Percentiles rank a stretch among this genome's conserved stretches.
phyloP scores from a whole-genome alignment of 1,140 invertebrate genomes.

The Drosophila prosaltans region DNA sequence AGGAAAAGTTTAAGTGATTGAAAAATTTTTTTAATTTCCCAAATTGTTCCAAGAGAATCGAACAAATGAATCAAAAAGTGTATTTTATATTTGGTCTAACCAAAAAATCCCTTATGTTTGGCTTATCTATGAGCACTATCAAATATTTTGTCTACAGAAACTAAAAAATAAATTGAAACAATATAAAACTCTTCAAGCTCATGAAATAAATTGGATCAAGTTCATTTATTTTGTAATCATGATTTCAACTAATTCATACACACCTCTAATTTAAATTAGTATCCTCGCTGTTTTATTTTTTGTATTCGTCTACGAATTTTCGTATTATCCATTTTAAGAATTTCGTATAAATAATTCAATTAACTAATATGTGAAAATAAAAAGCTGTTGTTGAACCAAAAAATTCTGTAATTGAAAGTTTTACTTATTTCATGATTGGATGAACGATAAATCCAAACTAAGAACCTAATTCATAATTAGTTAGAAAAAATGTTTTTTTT shows the following conservation, averaged over 20 bases:
- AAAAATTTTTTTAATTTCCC: too few relatives aligned
- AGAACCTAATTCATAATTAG: neutral
- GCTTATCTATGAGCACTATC: too few relatives aligned
- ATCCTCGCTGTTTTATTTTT: conserved; percentile 53
- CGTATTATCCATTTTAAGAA: conserved; percentile 22
- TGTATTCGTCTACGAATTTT: conserved; percentile 26
- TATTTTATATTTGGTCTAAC: too few relatives aligned
- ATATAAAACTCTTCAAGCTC: too few relatives aligned
- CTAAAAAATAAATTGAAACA: too few relatives aligned
- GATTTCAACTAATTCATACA: neutral
- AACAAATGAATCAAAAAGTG: too few relatives aligned
- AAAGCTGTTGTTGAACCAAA: conserved; percentile 40
- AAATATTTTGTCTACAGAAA: too few relatives aligned
- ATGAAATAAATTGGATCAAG: neutral
- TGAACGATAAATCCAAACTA: conserved; percentile 1
- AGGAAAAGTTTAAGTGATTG: too few relatives aligned
- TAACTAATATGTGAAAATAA: conserved; percentile 26
- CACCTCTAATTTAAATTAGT: neutral
- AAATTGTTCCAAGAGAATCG: too few relatives aligned
- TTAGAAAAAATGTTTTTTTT: conserved; percentile 71
- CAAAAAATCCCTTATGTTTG: too few relatives aligned
- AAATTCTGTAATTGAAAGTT: neutral
- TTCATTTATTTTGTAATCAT: neutral
- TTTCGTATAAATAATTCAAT: conserved; percentile 17
- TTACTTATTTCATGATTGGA: neutral